These are phyloP conservation scores for Ctenopoma kingsleyae DNA, from an alignment of 2,797 vertebrate species.

Conservation along the genomic window DNA sequence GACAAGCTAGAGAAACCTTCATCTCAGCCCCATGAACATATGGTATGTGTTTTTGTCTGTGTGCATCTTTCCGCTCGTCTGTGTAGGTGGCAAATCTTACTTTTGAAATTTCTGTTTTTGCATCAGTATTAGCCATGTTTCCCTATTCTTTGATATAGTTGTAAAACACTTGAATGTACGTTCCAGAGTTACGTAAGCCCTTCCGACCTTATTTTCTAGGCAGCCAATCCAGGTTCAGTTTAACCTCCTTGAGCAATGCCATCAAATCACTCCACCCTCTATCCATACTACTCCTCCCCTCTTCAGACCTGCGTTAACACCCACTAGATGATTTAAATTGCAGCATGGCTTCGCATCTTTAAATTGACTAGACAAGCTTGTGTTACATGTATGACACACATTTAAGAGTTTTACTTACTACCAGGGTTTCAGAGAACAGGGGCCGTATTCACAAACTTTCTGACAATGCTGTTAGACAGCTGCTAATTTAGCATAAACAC, in stretches of 20 bases:
- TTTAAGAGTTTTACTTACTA: neutral
- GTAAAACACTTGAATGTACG: conserved; percentile 21
- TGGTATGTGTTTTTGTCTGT: conserved; percentile 40
- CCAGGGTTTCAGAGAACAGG: neutral
- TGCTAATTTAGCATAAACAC: too few species aligned
- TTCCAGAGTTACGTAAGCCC: conserved; percentile 4
- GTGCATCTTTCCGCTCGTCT: conserved; percentile 19
- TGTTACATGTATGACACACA: neutral
- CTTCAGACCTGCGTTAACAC: conserved; percentile 25
- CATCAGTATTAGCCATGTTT: conserved; percentile 12
- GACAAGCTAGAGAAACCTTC: conserved; percentile 71
- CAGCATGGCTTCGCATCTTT: conserved; percentile 5
- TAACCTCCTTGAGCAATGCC: conserved; percentile 14
- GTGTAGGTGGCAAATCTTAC: conserved; percentile 10
- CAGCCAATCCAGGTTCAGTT: conserved; percentile 18
- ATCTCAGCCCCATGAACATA: conserved; percentile 70
- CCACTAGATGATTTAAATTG: conserved; percentile 26
- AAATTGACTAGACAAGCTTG: neutral
- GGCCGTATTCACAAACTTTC: too few species aligned
- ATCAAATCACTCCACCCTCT: conserved; percentile 28
- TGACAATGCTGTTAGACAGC: too few species aligned
- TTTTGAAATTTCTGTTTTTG: conserved; percentile 12
- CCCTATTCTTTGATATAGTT: conserved; percentile 24
- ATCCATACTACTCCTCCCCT: conserved; percentile 16
- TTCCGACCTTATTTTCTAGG: conserved; percentile 2